phyloP scores from a whole-genome alignment of 2,113 vertebrate species.

The Marcusenius ussheri region DNA sequence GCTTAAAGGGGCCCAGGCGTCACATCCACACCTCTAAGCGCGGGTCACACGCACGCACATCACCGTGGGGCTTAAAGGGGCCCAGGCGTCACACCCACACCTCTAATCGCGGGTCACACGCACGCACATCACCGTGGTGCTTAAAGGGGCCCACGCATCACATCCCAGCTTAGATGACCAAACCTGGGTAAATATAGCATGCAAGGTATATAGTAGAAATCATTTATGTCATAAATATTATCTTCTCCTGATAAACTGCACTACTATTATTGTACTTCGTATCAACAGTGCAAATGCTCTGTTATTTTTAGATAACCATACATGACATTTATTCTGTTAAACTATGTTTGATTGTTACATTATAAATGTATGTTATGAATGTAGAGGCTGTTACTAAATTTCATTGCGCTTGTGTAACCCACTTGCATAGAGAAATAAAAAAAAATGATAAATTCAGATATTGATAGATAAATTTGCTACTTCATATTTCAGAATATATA shows the following conservation, averaged over 20 bases:
- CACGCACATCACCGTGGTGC: not conserved
- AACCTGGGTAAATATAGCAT: not conserved
- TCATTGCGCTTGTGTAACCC: not conserved
- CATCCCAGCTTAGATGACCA: not conserved
- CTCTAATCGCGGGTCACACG: not conserved
- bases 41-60: not conserved
- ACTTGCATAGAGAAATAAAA: not conserved
- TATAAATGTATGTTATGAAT: not conserved
- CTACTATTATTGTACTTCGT: not conserved
- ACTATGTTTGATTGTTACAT: not conserved
- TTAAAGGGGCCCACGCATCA: no score
- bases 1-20: no score
- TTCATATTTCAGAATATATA: not conserved
- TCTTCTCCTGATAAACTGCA: not conserved
- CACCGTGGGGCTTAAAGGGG: not conserved
- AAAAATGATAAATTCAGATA: not conserved
- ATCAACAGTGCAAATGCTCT: not conserved
- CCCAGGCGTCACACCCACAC: not conserved
- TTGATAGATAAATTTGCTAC: not conserved
- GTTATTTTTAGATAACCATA: not conserved
- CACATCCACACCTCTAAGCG: not conserved
- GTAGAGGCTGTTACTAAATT: not conserved
- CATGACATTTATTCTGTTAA: not conserved
- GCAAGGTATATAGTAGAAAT: not conserved
- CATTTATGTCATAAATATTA: not conserved